These are phyloP conservation scores for Hirtodrosophila trivittata DNA, from an alignment of 2,888 invertebrate species.

Conservation along the genomic window DNA sequence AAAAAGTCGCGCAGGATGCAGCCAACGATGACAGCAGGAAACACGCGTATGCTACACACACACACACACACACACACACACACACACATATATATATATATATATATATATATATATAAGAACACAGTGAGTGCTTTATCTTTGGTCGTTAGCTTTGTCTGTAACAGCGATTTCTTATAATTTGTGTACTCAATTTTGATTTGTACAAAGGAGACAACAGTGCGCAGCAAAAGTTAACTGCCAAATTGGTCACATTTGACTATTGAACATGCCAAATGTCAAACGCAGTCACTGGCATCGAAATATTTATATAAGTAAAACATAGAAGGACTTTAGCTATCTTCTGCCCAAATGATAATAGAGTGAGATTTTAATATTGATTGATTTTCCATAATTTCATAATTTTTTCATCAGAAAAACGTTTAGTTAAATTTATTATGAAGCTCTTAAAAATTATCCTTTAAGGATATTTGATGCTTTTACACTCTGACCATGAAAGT, in stretches of 20 bases:
- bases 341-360: too few species aligned
- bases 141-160: conserved; percentile 17
- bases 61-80: not conserved
- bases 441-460: too few species aligned
- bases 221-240: conserved; percentile 13
- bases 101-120: conserved; percentile 1
- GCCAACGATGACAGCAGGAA: conserved; percentile 13
- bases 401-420: too few species aligned
- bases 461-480: too few species aligned
- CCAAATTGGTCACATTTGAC: conserved; percentile 3
- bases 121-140: conserved; percentile 21
- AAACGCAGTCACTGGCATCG: too few species aligned
- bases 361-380: too few species aligned
- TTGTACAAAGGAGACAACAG: conserved; percentile 35
- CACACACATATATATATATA: not conserved
- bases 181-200: conserved; percentile 32
- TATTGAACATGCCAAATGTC: not conserved
- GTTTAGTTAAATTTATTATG: too few species aligned
- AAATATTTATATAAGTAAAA: too few species aligned
- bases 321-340: too few species aligned
- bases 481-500: too few species aligned
- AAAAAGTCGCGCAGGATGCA: conserved; percentile 44
- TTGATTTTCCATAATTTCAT: too few species aligned
- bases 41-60: not conserved
- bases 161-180: conserved; percentile 33